Evolutionary conservation across 1,140 invertebrate genomes (phyloP).

Genomic region (Telenomus remus): DNA sequence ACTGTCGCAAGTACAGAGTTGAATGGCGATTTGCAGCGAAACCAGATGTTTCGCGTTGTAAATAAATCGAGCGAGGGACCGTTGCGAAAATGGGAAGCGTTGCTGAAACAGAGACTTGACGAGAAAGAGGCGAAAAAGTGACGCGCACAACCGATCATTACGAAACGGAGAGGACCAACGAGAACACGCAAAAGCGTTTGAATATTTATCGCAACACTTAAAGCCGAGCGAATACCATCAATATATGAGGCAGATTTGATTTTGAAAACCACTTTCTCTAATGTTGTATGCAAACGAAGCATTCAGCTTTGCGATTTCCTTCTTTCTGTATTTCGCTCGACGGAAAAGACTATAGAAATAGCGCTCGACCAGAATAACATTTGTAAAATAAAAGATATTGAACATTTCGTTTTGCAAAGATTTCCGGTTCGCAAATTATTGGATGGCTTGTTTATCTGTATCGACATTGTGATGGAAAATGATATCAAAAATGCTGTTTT

Average conservation of each 20-base stretch:
- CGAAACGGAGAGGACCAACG: constrained; percentile 10
- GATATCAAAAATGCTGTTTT: too few species aligned
- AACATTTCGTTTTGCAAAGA: too few species aligned
- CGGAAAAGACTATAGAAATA: too few species aligned
- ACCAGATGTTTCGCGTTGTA: constrained; percentile 40
- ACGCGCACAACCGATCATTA: constrained; percentile 21
- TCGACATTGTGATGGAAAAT: too few species aligned
- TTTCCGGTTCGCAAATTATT: too few species aligned
- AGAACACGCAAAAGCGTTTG: constrained; percentile 9
- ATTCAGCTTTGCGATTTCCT: too few species aligned
- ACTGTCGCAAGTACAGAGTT: constrained; percentile 5
- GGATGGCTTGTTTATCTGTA: too few species aligned
- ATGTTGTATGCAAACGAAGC: too few species aligned
- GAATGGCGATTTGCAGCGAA: constrained; percentile 39
- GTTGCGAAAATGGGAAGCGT: constrained; percentile 28
- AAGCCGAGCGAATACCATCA: background rate
- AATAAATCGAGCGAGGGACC: constrained; percentile 37
- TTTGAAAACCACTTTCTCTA: constrained; percentile 6
- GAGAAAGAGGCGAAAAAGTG: constrained; percentile 27
- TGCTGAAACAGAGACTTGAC: constrained; percentile 6
- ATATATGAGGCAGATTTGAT: background rate
- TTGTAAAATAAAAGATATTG: too few species aligned
- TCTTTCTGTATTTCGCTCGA: too few species aligned
- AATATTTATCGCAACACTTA: constrained; percentile 29
- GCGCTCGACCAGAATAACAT: too few species aligned